Evolutionary conservation across 2,888 invertebrate species (phyloP).

Genomic region (Apomyelois bistriatella): DNA sequence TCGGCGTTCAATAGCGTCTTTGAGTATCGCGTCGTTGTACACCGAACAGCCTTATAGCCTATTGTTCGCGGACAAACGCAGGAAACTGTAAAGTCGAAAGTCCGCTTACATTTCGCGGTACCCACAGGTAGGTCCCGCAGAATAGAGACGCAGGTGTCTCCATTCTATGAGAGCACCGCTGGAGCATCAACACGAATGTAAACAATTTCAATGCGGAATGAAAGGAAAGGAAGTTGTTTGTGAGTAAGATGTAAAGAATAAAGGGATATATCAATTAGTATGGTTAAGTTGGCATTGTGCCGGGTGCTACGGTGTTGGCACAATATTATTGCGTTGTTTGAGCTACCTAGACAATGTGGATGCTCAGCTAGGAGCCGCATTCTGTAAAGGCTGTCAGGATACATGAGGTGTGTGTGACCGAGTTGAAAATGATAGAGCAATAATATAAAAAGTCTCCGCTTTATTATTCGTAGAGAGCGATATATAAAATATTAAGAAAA

Average conservation of each 20-base stretch:
- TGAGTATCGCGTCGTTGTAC: slow-evolving; percentile 45
- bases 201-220: slow-evolving; percentile 61
- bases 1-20: slow-evolving; percentile 54
- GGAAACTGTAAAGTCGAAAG: slow-evolving; percentile 77
- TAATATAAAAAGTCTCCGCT: background rate
- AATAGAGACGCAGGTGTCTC: slow-evolving; percentile 57
- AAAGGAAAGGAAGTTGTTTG: slow-evolving; percentile 72
- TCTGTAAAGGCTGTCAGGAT: slow-evolving; percentile 13
- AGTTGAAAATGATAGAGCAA: background rate
- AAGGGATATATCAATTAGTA: slow-evolving; percentile 57
- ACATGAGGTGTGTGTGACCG: background rate
- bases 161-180: slow-evolving; percentile 34
- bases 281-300: slow-evolving; percentile 27
- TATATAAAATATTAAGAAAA: too few species aligned
- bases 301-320: slow-evolving; percentile 27
- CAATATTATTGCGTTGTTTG: slow-evolving; percentile 20
- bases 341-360: slow-evolving; percentile 16
- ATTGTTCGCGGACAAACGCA: slow-evolving; percentile 75
- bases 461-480: background rate
- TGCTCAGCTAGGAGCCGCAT: slow-evolving; percentile 14
- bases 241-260: slow-evolving; percentile 50
- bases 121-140: slow-evolving; percentile 58
- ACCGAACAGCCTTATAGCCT: slow-evolving; percentile 59
- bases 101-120: slow-evolving; percentile 66
- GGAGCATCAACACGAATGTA: slow-evolving; percentile 51